These are phyloP conservation scores for Columba janthina DNA, from an alignment of 2,113 vertebrate species.

Conservation along the genomic window DNA sequence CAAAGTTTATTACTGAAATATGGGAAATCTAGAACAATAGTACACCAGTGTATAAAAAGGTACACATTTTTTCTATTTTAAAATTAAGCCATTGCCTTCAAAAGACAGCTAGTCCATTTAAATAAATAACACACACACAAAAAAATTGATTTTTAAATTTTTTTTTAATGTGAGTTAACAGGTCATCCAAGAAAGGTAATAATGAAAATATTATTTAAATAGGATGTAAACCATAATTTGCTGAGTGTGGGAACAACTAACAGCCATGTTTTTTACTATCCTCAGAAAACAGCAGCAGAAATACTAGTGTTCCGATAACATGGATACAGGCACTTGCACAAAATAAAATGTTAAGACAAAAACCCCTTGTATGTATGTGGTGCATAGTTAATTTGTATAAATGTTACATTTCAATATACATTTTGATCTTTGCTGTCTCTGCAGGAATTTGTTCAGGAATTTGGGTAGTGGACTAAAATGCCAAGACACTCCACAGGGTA, in stretches of 20 bases:
- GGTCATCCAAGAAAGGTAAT: background rate
- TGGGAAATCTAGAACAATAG: background rate
- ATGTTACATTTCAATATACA: background rate
- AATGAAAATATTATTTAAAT: background rate
- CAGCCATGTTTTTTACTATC: background rate
- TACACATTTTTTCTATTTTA: background rate
- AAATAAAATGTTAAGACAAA: background rate
- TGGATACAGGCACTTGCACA: background rate
- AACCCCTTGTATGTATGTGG: background rate
- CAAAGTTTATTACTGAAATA: conserved; percentile 14
- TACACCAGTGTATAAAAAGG: background rate
- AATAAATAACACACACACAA: background rate
- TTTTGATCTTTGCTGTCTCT: background rate
- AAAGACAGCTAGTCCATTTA: background rate
- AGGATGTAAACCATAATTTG: background rate
- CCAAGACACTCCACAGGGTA: background rate
- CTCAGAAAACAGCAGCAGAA: background rate
- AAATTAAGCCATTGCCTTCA: background rate
- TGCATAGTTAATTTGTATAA: background rate
- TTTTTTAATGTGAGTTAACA: background rate
- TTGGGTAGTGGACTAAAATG: background rate
- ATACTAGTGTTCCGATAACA: background rate
- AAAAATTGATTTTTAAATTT: too few species aligned
- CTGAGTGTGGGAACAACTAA: background rate
- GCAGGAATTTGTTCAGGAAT: background rate